Evolutionary conservation across 1,140 invertebrate species (phyloP), one percentile per base, ranked within the genome.

Genomic region (Apis cerana): DNA sequence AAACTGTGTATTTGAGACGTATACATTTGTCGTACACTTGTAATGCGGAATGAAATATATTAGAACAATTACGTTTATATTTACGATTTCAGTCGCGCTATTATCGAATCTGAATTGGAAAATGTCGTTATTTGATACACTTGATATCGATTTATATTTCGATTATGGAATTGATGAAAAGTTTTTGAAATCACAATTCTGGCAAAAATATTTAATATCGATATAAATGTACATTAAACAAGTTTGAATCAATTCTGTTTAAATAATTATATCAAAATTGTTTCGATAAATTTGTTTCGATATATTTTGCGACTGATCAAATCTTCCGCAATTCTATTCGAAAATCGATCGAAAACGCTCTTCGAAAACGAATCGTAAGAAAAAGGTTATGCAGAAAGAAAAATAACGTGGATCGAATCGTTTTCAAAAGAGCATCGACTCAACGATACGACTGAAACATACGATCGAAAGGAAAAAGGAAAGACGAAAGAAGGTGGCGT

Each of bases 401-500:
- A 43, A 43, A 43, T 43, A 43, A 43, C 33, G 15, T 69, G 52
- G 56, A 56, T 27, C 21, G 23, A 58, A 52, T 84, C 62, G 77
- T 70, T 80, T 27, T 52, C 58, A 61, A 80, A 85, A 58, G n/a
- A 56, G 33, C 65, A 70, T 58, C 59, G 83, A 23, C 15, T 23
- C n/a, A 59, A 81, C 56, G 67, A 56, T 70, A 71, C 71, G 64
- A 33, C 61, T 52, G 69, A 43, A 43, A 64, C 65, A 52, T 75
- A 21, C 48, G 19, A 83, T 33, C 61, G 71, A 87, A 83, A 83
- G 80, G 84, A 79, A 87, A 86, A 86, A 48, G 80, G 80, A 83
- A 75, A 79, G 75, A 87, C 80, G 80, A 64, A 81, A 79, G 75
- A 86, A 83, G 59, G 64, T 67, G 75, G 62, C 54, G 58, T 69